Evolutionary conservation across 2,797 vertebrate species (phyloP).

Genomic region (Sebastes steindachneri): DNA sequence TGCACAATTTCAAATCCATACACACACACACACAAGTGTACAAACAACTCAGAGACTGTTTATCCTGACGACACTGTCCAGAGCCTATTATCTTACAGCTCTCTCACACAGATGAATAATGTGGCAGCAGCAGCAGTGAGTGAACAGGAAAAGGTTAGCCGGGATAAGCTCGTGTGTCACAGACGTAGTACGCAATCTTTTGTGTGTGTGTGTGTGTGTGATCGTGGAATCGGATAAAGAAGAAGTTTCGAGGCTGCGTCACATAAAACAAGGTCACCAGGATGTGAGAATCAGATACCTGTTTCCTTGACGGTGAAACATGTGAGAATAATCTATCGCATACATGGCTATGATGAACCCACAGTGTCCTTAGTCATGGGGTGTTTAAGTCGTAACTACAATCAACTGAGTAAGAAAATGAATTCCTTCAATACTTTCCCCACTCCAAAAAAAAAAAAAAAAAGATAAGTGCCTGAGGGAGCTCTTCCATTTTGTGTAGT

Average conservation of each 20-base stretch:
- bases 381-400: conserved; percentile 27
- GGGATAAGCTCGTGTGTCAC: conserved; percentile 6
- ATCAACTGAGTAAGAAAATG: conserved; percentile 36
- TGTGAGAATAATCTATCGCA: conserved; percentile 26
- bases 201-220: not conserved
- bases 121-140: conserved; percentile 12
- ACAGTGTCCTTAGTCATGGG: conserved; percentile 2
- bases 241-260: conserved; percentile 7
- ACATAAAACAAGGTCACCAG: conserved; percentile 61
- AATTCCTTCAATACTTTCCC: conserved; percentile 23
- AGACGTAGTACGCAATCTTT: not conserved
- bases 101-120: conserved; percentile 22
- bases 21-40: not conserved
- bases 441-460: not conserved
- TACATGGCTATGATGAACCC: conserved; percentile 15
- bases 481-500: conserved; percentile 18
- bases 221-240: conserved; percentile 41
- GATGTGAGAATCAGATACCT: conserved; percentile 57
- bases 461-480: conserved; percentile 12
- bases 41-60: conserved; percentile 8
- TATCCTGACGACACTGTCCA: conserved; percentile 30
- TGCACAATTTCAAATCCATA: not conserved
- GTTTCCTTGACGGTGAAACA: conserved; percentile 44
- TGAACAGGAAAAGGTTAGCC: conserved; percentile 15
- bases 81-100: conserved; percentile 27